Base-by-base conservation (phyloP, 2,113 vertebrate genomes). In the Acrocephalus arundinaceus region DNA sequence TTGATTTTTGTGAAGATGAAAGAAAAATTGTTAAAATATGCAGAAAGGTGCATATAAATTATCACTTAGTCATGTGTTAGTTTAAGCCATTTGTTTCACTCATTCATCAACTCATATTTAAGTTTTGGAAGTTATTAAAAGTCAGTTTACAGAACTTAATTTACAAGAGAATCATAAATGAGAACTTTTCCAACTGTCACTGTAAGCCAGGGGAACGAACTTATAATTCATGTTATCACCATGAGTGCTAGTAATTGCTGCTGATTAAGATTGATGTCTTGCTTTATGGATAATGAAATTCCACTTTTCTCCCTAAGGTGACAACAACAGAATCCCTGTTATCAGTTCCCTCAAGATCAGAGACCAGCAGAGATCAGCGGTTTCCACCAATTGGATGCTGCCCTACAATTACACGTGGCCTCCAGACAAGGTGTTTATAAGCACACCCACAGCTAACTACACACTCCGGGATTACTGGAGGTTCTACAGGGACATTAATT, bases 251-350 rank as follows among this genome's bases (percentile, higher is more conserved):
- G 37, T 48, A 54, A 61, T 30, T 85, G 58, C 33, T 79, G 28
- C 18, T 72, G 39, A 5, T 15, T 30, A 43, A 79, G 33, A 37
- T 23, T 31, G 12, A 27, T 25, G 33, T 45, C 20, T 61, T 54
- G 20, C 39, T 46, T 70, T 57, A 13, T 23, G 35, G 51, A 4
- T 58, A 74, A 89, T n/a, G 49, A 63, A 52, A 49, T 61, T 49
- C 23, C 7, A 8, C 33, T 75, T 43, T 35, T 49, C 22, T 28
- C 33, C 66, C 58, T 16, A 89, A 99, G 99, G 99, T 83, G 99
- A 99, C 95, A 99, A 99, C 90, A 98, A 99, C 73, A 98, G 98
- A 80, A 99, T 99, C 92, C 98, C 99, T 0, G 98, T 99, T 46
- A 99, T 99, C 90, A 98, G 98, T 18, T 91, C 99, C 0, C 81